Percentiles rank a stretch among this genome's conserved stretches.
phyloP scores from a whole-genome alignment of 2,797 vertebrate species.

The Chaunax sp. region DNA sequence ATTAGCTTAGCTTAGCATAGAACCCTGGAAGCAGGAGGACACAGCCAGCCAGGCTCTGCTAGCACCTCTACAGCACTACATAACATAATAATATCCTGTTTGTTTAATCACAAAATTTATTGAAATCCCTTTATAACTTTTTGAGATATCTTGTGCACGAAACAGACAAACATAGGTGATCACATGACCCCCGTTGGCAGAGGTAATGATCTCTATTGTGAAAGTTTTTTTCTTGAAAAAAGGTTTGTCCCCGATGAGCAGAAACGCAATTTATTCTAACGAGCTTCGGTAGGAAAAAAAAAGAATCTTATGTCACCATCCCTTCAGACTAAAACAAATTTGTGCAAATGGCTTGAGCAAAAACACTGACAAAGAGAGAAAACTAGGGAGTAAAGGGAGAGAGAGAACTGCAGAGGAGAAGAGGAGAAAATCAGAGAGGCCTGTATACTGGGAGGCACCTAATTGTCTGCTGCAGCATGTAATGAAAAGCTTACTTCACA shows the following conservation, averaged over 20 bases:
- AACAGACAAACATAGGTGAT: too few relatives aligned
- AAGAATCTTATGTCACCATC: conserved; percentile 1
- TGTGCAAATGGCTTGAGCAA: conserved; percentile 43
- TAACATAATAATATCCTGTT: background rate
- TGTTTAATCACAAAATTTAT: background rate
- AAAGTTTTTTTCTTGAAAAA: conserved; percentile 24
- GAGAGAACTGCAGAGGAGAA: conserved; percentile 1
- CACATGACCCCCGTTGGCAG: too few relatives aligned
- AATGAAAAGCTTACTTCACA: conserved; percentile 85
- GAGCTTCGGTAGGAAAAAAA: conserved; percentile 34
- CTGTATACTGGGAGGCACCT: conserved; percentile 79
- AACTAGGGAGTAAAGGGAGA: conserved; percentile 10
- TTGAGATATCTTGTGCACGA: too few relatives aligned
- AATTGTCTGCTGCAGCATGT: conserved; percentile 87
- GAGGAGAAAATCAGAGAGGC: conserved; percentile 53
- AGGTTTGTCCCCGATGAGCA: conserved; percentile 36
- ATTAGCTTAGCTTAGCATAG: conserved; percentile 13
- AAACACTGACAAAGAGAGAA: conserved; percentile 22
- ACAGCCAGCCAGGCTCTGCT: too few relatives aligned
- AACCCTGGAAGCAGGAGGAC: background rate
- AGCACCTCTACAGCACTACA: too few relatives aligned
- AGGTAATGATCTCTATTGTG: conserved; percentile 1
- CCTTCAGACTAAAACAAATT: conserved; percentile 39
- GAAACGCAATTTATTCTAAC: conserved; percentile 55
- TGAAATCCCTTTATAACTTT: too few relatives aligned